A percentile compares a stretch with the other conserved stretches of the same genome.
These are phyloP conservation scores for Stenichneumon culpator DNA, from an alignment of 2,888 invertebrate species.

Conservation along the genomic window DNA sequence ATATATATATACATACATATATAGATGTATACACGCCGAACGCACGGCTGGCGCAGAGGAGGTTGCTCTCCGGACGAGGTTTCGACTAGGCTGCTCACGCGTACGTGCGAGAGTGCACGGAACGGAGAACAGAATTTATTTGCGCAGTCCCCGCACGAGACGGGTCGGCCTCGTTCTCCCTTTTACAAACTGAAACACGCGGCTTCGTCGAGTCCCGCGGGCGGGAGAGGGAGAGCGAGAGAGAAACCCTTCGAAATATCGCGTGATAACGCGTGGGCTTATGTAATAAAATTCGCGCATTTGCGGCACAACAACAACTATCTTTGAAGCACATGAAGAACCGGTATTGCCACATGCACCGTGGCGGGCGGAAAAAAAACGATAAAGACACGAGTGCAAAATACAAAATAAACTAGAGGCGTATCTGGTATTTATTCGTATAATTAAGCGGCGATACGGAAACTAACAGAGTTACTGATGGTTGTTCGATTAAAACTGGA, in stretches of 20 bases:
- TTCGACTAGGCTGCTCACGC: conserved; percentile 28
- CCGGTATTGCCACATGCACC: conserved; percentile 12
- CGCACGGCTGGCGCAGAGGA: background rate
- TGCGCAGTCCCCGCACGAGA: conserved; percentile 49
- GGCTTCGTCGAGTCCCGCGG: background rate
- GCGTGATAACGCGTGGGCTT: background rate
- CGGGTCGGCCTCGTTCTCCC: conserved; percentile 52
- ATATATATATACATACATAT: background rate
- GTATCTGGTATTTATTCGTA: background rate
- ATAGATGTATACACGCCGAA: background rate
- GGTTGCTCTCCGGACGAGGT: conserved; percentile 9
- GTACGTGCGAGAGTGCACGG: conserved; percentile 64
- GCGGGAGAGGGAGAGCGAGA: background rate
- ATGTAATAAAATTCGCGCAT: background rate
- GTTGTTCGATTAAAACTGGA: background rate
- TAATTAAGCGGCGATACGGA: background rate
- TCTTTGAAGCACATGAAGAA: background rate
- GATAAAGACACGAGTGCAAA: background rate
- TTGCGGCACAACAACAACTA: background rate
- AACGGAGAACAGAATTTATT: conserved; percentile 6
- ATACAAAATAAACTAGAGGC: background rate
- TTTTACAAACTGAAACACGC: background rate
- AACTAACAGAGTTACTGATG: background rate
- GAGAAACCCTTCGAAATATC: conserved; percentile 3
- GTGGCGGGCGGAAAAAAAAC: background rate